Evolutionary conservation across 2,113 vertebrate species (phyloP), one percentile per base, ranked within the genome.

Genomic region (Oenanthe oenanthe): DNA sequence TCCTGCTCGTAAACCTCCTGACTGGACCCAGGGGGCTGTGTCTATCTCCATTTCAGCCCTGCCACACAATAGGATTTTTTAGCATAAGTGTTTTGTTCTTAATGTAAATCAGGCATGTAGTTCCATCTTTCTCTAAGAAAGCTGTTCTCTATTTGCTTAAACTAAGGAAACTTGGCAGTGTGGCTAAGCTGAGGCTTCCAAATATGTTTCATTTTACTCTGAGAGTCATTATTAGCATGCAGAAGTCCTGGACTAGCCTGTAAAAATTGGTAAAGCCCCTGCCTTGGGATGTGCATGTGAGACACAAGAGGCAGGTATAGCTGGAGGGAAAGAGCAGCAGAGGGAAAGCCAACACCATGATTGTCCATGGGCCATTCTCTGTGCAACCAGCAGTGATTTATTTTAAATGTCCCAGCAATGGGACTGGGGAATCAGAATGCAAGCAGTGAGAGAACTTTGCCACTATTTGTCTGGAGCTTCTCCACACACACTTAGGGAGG

Each of bases 81-180:
- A 36, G 38, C 50, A 42, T 25, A 56, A 65, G 20, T 31, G 53
- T 78, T 83, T 84, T 72, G 15, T 79, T 72, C 79, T 21, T 65
- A 57, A 65, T 85, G 62, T 68, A 89, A 85, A 92, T 82, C 78
- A 73, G 53, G 17, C 12, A 2, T 8, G 17, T 43, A 21, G 32
- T 16, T 89, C 56, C 68, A 54, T 62, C 51, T 87, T 63, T 43
- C 38, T n/a, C 43, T 47, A 47, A 29, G 54, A 96, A 91, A 91
- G 56, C 80, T 86, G 45, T 51, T 86, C 90, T 50, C 31, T 70
- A 10, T 63, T 89, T 28, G 4, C 24, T 81, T 84, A 43, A 81
- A 50, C 32, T 14, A 68, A 65, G 17, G 32, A 71, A 84, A 77
- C 32, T 48, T 85, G 66, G 71, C 81, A 76, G 25, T 6, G 20